Evolutionary conservation across 2,797 vertebrate species (phyloP).

Genomic region (Enteromius mattozi): DNA sequence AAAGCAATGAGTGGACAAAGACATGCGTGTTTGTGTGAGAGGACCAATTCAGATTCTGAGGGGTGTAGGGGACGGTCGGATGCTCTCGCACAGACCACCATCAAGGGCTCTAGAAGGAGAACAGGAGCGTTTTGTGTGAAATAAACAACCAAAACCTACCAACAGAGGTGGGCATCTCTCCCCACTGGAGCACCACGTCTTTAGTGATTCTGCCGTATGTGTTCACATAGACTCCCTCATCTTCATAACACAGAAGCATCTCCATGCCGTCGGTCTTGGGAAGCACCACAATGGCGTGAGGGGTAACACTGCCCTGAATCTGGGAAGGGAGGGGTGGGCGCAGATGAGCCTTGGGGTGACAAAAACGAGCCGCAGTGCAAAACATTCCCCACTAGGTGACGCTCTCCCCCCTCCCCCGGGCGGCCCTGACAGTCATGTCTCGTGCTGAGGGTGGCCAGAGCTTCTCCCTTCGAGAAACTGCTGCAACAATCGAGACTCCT

Average conservation of each 20-base stretch:
- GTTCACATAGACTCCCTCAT: slow-evolving; percentile 98
- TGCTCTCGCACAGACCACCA: slow-evolving; percentile 23
- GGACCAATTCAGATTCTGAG: slow-evolving; percentile 23
- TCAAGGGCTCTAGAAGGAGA: slow-evolving; percentile 60
- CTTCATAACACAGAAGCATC: slow-evolving; percentile 99
- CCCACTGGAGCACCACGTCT: slow-evolving; percentile 99
- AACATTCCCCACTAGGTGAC: slow-evolving; percentile 63
- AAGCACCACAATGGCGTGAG: slow-evolving; percentile 98
- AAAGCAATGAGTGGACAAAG: slow-evolving; percentile 25
- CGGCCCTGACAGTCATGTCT: slow-evolving; percentile 34
- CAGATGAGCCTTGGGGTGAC: slow-evolving; percentile 64
- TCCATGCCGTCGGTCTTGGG: slow-evolving; percentile 99
- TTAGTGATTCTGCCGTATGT: slow-evolving; percentile 98
- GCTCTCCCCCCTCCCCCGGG: slow-evolving; percentile 45
- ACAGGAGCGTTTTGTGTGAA: slow-evolving; percentile 62
- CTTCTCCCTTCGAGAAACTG: slow-evolving; percentile 75
- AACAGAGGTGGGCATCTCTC: slow-evolving; percentile 99
- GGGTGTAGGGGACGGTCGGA: slow-evolving; percentile 15
- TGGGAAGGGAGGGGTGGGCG: slow-evolving; percentile 69
- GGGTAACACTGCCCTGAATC: slow-evolving; percentile 99
- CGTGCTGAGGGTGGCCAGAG: slow-evolving; percentile 37
- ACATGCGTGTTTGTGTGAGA: slow-evolving; percentile 52
- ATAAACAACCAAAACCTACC: slow-evolving; percentile 84
- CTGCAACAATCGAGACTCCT: slow-evolving; percentile 79
- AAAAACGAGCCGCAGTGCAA: slow-evolving; percentile 63